A percentile compares a stretch with the other conserved stretches of the same genome.
These are phyloP conservation scores for Tetramorium bicarinatum DNA, from an alignment of 2,888 invertebrate species.

Conservation along the genomic window DNA sequence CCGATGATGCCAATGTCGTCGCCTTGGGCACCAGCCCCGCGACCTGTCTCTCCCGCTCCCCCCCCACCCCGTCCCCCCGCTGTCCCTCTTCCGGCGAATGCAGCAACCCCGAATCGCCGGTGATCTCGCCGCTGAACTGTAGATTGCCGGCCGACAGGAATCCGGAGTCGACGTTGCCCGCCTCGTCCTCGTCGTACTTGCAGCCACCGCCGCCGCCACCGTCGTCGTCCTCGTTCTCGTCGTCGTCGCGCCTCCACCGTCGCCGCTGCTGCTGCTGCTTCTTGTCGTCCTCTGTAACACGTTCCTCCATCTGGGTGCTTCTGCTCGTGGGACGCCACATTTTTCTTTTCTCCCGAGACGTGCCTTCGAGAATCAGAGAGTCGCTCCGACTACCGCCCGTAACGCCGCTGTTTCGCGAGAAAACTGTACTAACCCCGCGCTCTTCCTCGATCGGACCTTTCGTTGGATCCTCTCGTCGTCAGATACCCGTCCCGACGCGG, in stretches of 20 bases:
- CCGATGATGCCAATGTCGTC: background rate
- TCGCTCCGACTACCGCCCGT: background rate
- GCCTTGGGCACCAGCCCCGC: background rate
- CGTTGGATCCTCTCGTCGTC: background rate
- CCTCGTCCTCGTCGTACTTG: constrained; percentile 57
- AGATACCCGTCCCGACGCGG: no score
- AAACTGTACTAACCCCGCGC: background rate
- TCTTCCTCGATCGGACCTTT: background rate
- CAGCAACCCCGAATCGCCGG: constrained; percentile 65
- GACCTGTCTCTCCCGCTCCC: background rate
- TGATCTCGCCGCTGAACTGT: constrained; percentile 72
- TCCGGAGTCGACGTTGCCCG: constrained; percentile 81
- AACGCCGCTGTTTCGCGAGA: background rate
- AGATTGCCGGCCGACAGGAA: constrained; percentile 80
- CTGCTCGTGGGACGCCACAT: constrained; percentile 69
- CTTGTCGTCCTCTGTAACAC: constrained; percentile 75
- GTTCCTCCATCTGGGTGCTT: constrained; percentile 64
- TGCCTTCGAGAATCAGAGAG: background rate
- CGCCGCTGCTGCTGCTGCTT: constrained; percentile 63
- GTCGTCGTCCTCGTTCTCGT: constrained; percentile 13
- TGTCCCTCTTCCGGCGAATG: background rate
- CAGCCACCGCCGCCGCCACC: constrained; percentile 74
- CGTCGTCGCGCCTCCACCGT: background rate
- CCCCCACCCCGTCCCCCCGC: background rate
- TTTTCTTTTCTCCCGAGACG: background rate